A percentile compares a stretch with the other conserved stretches of the same genome.
Conservation (phyloP, 2,888 invertebrate species). For the Neelides folsomi region DNA sequence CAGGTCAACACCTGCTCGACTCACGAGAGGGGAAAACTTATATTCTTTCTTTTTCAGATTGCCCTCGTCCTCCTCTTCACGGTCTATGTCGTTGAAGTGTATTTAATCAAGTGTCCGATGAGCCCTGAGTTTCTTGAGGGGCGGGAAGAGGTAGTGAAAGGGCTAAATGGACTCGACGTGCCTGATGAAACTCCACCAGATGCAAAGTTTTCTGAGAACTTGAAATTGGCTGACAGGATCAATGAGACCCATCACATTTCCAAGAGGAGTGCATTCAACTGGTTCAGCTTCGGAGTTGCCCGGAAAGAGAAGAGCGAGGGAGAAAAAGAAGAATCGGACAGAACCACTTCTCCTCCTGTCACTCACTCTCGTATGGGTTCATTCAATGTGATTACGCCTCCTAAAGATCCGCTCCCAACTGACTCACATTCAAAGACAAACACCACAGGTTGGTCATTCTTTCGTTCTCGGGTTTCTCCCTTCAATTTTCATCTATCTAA, state of each 20-base stretch:
- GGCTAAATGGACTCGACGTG: no score
- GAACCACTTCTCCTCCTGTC: no score
- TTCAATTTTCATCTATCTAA: background rate
- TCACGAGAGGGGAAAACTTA: background rate
- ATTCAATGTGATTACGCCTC: no score
- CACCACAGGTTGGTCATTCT: background rate
- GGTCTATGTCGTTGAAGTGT: constrained; percentile 52
- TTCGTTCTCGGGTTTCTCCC: background rate
- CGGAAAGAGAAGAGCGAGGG: constrained; percentile 1
- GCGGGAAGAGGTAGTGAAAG: background rate
- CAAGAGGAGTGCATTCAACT: constrained; percentile 6
- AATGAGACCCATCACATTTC: no score
- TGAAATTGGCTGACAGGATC: background rate
- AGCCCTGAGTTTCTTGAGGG: background rate
- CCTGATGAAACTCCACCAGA: constrained; percentile 1
- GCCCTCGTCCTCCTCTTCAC: constrained; percentile 56
- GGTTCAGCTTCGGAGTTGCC: constrained; percentile 15
- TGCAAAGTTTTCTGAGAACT: background rate
- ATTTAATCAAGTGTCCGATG: constrained; percentile 22
- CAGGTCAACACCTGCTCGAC: constrained; percentile 11
- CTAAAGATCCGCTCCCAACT: no score
- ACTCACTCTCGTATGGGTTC: no score
- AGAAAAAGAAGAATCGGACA: no score
- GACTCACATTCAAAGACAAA: no score
- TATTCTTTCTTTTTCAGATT: constrained; percentile 10